These are phyloP conservation scores for Stegodyphus mimosarum DNA, from an alignment of 1,140 invertebrate genomes.

Conservation along the genomic window DNA sequence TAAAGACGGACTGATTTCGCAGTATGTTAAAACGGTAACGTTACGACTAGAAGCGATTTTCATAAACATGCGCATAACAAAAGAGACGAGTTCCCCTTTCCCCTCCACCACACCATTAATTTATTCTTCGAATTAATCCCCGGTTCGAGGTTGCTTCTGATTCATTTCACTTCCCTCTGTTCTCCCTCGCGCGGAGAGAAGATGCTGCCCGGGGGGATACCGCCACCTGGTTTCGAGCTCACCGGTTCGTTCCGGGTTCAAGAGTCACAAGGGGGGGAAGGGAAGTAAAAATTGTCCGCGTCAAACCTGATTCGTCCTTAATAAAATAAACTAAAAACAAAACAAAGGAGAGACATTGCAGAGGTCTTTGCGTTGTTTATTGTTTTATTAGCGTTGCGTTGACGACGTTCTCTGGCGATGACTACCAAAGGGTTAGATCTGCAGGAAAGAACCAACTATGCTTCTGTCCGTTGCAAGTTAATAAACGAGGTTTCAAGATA, in stretches of 20 bases:
- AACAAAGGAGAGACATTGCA: not conserved
- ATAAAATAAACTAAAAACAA: conserved; percentile 37
- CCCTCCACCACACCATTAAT: conserved; percentile 3
- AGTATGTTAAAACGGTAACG: too few species aligned
- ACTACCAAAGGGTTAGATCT: too few species aligned
- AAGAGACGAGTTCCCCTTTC: not conserved
- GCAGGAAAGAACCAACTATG: too few species aligned
- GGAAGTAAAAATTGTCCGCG: conserved; percentile 37
- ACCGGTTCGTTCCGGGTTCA: conserved; percentile 46
- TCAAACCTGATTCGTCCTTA: conserved; percentile 60
- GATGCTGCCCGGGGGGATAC: conserved; percentile 17
- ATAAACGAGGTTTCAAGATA: too few species aligned
- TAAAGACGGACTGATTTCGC: too few species aligned
- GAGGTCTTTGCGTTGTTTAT: conserved; percentile 47
- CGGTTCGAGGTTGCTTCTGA: not conserved
- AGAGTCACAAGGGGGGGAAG: conserved; percentile 31
- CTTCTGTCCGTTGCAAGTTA: too few species aligned
- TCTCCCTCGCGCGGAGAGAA: conserved; percentile 2
- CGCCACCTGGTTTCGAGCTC: conserved; percentile 44
- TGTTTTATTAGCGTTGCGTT: conserved; percentile 33
- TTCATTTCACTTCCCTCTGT: conserved; percentile 19
- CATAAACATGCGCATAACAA: too few species aligned
- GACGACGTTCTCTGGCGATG: conserved; percentile 5
- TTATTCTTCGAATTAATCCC: conserved; percentile 7
- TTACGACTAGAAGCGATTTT: too few species aligned